Conservation (phyloP, 2,797 vertebrate species). For the Lacerta agilis region DNA sequence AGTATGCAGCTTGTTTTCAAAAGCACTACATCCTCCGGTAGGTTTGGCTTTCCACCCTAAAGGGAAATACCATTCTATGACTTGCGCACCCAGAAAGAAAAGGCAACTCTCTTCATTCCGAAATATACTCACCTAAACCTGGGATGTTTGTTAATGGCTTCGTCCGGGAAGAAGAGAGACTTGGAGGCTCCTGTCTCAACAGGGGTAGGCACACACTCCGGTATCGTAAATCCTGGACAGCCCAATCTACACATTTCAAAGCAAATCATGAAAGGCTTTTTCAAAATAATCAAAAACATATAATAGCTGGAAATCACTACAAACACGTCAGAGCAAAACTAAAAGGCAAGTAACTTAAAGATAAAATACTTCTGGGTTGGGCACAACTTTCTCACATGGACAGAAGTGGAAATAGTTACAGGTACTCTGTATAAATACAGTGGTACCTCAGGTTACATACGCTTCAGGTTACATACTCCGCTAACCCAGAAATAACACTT, state of each 20-base stretch:
- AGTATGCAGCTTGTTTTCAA: neutral
- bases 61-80: neutral
- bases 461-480: no score
- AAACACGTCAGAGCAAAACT: neutral
- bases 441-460: no score
- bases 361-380: neutral
- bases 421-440: neutral
- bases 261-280: no score
- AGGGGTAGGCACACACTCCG: conserved; percentile 86
- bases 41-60: neutral
- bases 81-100: neutral
- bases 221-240: conserved; percentile 92
- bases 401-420: neutral
- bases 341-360: neutral
- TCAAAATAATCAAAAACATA: neutral
- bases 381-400: neutral
- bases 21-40: neutral
- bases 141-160: conserved; percentile 95
- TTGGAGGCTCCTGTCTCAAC: conserved; percentile 91
- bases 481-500: no score
- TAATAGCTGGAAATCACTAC: neutral
- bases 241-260: conserved; percentile 85
- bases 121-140: conserved; percentile 88
- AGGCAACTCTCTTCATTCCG: neutral
- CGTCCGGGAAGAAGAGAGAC: conserved; percentile 96